Evolutionary conservation across 2,888 invertebrate species (phyloP), one percentile per base, ranked within the genome.

Genomic region (Andrena camellia): DNA sequence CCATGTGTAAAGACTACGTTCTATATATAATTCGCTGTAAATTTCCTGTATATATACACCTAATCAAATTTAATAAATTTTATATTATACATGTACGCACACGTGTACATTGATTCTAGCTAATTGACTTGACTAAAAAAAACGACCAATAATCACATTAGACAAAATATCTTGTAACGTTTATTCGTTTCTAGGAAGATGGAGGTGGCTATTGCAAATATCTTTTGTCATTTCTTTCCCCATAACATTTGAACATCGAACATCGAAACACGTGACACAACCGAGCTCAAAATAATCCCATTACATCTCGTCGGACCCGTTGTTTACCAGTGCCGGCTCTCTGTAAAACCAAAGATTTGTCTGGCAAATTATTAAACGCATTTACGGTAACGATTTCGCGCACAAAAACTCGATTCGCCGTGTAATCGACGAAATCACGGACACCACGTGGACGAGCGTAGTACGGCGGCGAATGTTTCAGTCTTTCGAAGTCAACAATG

Each of bases 401-500:
- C 8, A 2, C 7, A 10, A 59, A 57, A 73, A 42, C 48, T 20
- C 42, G 33, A 77, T 82, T 63, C 17, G 20, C 60, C 10, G 10
- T 1, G 10, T 20, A 26, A 60, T 63, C 31, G 23, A 71, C 71
- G 48, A 52, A 60, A 17, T 63, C 52, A 71, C n/a, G 63, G 50
- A 75, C 29, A 23, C 1, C 20, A 42, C 60, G 13, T 2, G 57
- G 83, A 83, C 48, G n/a, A 50, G 54, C n/a, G 63, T 33, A 69
- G 84, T 78, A 68, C 80, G 81, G 74, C 84, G 84, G 77, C 71
- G 81, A 85, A 84, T 84, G 81, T 86, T 89, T 89, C 68, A 81
- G 88, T 88, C 83, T 85, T 89, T 86, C 85, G 81, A 84, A 87
- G 87, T 77, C 81, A 81, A 86, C 86, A 86, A 90, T 90, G 90